Evolutionary conservation across 2,797 vertebrate genomes (phyloP).

Genomic region (Coluber constrictor): DNA sequence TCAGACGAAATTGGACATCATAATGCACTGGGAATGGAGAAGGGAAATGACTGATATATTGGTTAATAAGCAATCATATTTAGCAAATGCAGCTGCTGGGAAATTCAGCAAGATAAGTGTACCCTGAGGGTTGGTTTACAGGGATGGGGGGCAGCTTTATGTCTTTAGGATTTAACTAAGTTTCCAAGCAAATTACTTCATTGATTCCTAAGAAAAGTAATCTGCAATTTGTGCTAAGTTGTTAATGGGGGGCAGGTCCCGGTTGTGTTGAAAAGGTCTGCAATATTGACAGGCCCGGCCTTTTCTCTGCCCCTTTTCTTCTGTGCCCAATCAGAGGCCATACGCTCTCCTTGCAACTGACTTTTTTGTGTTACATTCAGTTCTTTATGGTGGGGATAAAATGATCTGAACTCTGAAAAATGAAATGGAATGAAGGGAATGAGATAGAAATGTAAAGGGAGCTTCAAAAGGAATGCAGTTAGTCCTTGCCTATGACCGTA

Average conservation of each 20-base stretch:
- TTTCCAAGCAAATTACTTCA: background rate
- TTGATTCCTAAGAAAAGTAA: background rate
- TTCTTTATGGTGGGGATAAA: background rate
- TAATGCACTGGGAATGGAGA: slow-evolving; percentile 29
- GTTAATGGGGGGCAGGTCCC: background rate
- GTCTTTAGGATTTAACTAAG: background rate
- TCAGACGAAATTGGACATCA: slow-evolving; percentile 41
- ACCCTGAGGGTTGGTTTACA: background rate
- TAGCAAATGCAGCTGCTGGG: background rate
- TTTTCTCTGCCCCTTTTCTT: background rate
- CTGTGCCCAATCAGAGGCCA: background rate
- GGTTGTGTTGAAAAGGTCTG: background rate
- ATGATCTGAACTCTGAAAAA: background rate
- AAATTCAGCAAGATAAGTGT: background rate
- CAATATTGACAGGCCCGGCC: background rate
- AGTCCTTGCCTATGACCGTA: background rate
- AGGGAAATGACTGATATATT: slow-evolving; percentile 2
- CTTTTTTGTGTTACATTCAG: background rate
- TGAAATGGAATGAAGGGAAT: background rate
- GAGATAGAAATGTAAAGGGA: background rate
- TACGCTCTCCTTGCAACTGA: background rate
- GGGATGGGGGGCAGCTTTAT: background rate
- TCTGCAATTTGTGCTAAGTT: background rate
- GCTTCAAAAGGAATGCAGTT: background rate
- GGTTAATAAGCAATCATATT: background rate